These are phyloP conservation scores for Sympetrum striolatum DNA, from an alignment of 2,888 invertebrate species.

Conservation along the genomic window DNA sequence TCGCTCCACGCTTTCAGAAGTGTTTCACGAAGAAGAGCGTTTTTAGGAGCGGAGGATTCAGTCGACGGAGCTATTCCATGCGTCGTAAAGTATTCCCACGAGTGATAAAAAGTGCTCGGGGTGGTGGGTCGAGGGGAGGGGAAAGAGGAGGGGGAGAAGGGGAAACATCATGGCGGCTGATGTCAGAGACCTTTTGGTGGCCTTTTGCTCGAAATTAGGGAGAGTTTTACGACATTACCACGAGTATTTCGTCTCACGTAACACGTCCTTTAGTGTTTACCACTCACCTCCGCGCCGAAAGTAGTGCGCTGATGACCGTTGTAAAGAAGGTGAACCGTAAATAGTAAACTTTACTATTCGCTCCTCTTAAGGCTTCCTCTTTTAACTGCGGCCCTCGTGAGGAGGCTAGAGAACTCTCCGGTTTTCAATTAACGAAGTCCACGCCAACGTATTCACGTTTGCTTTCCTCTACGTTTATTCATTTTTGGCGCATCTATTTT, in stretches of 20 bases:
- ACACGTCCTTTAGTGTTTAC: neutral
- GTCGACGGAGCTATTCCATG: neutral
- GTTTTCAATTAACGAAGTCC: too few species aligned
- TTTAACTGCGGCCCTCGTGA: too few species aligned
- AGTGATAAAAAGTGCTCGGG: neutral
- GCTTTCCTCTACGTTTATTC: too few species aligned
- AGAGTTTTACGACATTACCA: neutral
- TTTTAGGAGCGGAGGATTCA: neutral
- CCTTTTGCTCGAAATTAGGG: constrained; percentile 33
- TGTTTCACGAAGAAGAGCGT: neutral
- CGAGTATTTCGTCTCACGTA: constrained; percentile 7
- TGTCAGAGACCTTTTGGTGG: neutral
- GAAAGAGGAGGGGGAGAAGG: neutral
- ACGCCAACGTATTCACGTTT: too few species aligned
- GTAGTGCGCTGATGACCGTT: neutral
- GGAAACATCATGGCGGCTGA: neutral
- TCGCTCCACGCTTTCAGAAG: neutral
- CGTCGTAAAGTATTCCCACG: constrained; percentile 28
- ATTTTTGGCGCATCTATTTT: too few species aligned
- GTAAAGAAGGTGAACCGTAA: neutral
- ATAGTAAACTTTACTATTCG: neutral
- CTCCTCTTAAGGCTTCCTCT: neutral
- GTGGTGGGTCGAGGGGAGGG: neutral
- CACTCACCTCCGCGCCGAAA: neutral
- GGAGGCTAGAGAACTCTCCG: too few species aligned